phyloP scores from a whole-genome alignment of 2,113 vertebrate species.

The Puffinus mauretanicus region DNA sequence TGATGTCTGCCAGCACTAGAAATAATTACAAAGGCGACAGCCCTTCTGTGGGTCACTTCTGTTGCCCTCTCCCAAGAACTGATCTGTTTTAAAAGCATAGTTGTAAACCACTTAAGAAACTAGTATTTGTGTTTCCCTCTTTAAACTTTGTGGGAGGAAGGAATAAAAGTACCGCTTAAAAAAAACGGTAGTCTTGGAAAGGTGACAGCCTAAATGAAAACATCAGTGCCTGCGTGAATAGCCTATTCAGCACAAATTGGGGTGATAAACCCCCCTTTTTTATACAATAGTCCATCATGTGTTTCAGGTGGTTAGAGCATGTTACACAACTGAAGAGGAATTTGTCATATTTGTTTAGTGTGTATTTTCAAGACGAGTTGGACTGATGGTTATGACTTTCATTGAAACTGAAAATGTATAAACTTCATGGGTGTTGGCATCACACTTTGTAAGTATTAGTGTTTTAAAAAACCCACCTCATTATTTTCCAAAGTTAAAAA shows the following conservation, averaged over 20 bases:
- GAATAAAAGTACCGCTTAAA: neutral
- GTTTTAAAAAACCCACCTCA: neutral
- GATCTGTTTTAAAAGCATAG: neutral
- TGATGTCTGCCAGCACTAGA: neutral
- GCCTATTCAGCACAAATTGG: neutral
- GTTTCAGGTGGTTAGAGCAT: neutral
- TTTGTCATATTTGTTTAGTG: neutral
- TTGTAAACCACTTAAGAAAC: neutral
- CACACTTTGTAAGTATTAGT: neutral
- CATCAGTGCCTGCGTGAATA: neutral
- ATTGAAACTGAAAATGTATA: neutral
- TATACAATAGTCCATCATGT: fast-evolving
- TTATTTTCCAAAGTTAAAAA: neutral
- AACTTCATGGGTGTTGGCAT: neutral
- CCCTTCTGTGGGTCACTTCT: neutral
- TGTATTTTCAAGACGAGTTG: neutral
- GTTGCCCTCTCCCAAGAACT: neutral
- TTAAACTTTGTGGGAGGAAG: neutral
- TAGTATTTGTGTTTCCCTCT: neutral
- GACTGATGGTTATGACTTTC: neutral
- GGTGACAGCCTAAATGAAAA: neutral
- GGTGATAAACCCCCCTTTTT: neutral
- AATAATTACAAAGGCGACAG: neutral
- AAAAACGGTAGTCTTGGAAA: neutral
- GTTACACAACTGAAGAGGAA: neutral